Conservation (phyloP, 2,888 invertebrate genomes). For the Yponomeuta plumbellus region DNA sequence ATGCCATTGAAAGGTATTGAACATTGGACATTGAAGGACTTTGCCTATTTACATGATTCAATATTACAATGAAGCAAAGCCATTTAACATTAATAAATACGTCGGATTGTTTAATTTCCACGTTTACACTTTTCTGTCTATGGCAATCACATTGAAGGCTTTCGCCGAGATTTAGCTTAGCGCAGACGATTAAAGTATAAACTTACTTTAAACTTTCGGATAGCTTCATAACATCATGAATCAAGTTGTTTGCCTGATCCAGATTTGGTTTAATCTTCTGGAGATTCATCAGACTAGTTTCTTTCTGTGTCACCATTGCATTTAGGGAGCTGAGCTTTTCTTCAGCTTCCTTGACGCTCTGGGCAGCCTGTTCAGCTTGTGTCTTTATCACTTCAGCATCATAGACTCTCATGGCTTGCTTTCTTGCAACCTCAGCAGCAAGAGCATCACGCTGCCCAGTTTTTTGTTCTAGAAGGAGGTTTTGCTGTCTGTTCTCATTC, state of each 20-base stretch:
- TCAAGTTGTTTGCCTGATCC: slow-evolving; percentile 48
- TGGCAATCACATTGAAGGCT: too few species aligned
- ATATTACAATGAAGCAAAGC: too few species aligned
- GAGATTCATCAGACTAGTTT: slow-evolving; percentile 53
- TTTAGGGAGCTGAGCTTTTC: slow-evolving; percentile 43
- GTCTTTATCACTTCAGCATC: slow-evolving; percentile 57
- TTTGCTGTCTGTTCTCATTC: slow-evolving; percentile 44
- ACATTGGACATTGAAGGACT: too few species aligned
- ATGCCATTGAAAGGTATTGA: too few species aligned
- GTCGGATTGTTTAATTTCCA: too few species aligned
- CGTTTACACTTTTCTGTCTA: too few species aligned
- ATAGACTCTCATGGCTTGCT: slow-evolving; percentile 50
- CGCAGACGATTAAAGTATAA: background rate
- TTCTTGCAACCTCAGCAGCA: slow-evolving; percentile 46
- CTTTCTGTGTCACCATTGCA: slow-evolving; percentile 50
- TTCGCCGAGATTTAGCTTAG: too few species aligned
- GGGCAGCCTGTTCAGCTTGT: slow-evolving; percentile 42
- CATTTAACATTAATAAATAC: too few species aligned
- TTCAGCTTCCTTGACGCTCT: slow-evolving; percentile 52
- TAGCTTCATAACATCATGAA: slow-evolving; percentile 53
- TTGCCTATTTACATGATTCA: too few species aligned
- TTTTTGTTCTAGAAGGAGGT: slow-evolving; percentile 52
- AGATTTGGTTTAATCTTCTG: slow-evolving; percentile 56
- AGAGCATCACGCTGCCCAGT: slow-evolving; percentile 46
- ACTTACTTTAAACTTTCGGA: slow-evolving; percentile 52